Percentiles rank a stretch among this genome's conserved stretches.
These are phyloP conservation scores for Pterois miles DNA, from an alignment of 2,797 vertebrate genomes.

Conservation along the genomic window DNA sequence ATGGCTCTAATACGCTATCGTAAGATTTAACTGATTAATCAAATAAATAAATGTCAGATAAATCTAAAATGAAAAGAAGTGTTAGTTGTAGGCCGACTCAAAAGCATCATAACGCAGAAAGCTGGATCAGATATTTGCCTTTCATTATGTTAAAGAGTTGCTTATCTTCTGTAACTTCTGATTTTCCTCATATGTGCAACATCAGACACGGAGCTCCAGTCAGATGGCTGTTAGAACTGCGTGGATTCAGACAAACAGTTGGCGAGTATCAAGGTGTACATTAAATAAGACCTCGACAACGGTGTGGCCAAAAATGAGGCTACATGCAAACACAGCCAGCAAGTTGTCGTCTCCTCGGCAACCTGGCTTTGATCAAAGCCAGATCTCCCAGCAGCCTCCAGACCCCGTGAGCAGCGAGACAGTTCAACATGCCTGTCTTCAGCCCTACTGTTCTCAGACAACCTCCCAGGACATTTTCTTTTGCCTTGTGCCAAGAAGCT, in stretches of 20 bases:
- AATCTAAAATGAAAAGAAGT: neutral
- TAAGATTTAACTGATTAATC: neutral
- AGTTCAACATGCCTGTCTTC: slow-evolving; percentile 60
- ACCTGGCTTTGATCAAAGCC: slow-evolving; percentile 77
- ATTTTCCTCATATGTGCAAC: slow-evolving; percentile 10
- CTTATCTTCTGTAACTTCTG: neutral
- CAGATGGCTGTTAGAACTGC: neutral
- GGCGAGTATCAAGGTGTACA: slow-evolving; percentile 12
- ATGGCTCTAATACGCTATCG: neutral
- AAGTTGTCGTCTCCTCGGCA: slow-evolving; percentile 61
- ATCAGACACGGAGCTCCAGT: neutral
- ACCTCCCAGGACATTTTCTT: slow-evolving; percentile 65
- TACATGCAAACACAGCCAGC: slow-evolving; percentile 54
- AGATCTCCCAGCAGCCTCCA: slow-evolving; percentile 58
- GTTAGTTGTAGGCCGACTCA: rapidly evolving
- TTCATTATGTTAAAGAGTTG: neutral
- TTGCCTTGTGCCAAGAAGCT: slow-evolving; percentile 77
- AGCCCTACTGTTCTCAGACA: slow-evolving; percentile 65
- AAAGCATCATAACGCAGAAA: neutral
- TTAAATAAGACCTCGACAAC: slow-evolving; percentile 32
- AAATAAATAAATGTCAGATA: neutral
- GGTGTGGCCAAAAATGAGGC: slow-evolving; percentile 15
- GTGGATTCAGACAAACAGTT: slow-evolving; percentile 3
- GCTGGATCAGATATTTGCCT: slow-evolving; percentile 3
- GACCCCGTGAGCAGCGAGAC: slow-evolving; percentile 53